phyloP scores from a whole-genome alignment of 2,888 invertebrate genomes.

The Calliopum simillimum region DNA sequence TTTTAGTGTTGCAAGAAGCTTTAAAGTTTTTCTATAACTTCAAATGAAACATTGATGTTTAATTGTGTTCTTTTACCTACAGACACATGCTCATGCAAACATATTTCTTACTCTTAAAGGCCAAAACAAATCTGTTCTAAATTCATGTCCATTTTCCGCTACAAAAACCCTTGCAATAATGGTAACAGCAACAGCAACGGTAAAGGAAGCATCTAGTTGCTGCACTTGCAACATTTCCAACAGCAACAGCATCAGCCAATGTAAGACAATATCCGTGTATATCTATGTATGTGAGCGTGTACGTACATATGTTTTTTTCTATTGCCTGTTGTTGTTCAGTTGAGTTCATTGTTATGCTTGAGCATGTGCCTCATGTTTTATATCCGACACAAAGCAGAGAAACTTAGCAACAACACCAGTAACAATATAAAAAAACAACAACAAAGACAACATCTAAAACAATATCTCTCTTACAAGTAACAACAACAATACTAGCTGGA shows the following conservation, averaged over 20 bases:
- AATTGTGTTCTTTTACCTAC: no score
- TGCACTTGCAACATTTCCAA: no score
- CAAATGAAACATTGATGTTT: no score
- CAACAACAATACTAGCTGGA: neutral
- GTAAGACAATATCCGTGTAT: no score
- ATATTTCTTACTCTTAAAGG: no score
- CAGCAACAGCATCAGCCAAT: no score
- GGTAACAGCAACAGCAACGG: neutral
- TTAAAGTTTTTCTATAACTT: no score
- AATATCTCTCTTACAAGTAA: neutral
- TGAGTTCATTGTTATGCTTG: slow-evolving; percentile 35
- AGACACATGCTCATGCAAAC: no score
- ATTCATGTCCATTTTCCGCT: neutral
- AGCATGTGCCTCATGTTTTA: slow-evolving; percentile 31
- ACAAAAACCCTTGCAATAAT: neutral
- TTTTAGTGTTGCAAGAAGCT: no score
- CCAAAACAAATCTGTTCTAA: neutral
- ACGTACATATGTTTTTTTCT: no score
- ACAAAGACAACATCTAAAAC: neutral
- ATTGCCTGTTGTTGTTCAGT: slow-evolving; percentile 7
- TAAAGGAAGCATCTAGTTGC: neutral
- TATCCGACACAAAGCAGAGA: slow-evolving; percentile 6
- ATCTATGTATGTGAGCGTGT: no score
- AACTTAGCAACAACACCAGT: neutral
- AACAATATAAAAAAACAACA: slow-evolving; percentile 9